Evolutionary conservation across 2,797 vertebrate genomes (phyloP).

Genomic region (Tachyglossus aculeatus): DNA sequence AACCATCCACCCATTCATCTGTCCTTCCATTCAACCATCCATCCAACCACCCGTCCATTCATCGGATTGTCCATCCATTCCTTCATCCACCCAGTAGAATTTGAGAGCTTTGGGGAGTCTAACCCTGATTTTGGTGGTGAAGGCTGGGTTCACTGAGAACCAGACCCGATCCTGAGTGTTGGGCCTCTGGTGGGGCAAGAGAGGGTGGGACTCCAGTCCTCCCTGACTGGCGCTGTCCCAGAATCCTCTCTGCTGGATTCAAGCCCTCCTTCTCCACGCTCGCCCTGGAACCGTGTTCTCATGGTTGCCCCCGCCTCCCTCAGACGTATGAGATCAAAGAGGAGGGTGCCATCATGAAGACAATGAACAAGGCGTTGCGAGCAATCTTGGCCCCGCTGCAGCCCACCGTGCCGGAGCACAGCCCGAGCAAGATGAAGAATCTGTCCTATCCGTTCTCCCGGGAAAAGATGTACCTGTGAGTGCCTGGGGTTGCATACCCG

Average conservation of each 20-base stretch:
- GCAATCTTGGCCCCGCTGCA: constrained; percentile 86
- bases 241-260: too few relatives aligned
- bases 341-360: constrained; percentile 80
- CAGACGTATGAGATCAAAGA: constrained; percentile 90
- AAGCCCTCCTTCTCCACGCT: background rate
- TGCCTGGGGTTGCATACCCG: constrained; percentile 44
- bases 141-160: background rate
- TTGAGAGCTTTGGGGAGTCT: too few relatives aligned
- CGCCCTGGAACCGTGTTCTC: background rate
- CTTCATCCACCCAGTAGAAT: background rate
- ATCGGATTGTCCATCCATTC: background rate
- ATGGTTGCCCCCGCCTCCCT: constrained; percentile 28
- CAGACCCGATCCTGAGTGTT: background rate
- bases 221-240: too few relatives aligned
- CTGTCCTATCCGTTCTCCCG: constrained; percentile 92
- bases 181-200: background rate
- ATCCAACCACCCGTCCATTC: background rate
- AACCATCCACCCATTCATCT: too few relatives aligned
- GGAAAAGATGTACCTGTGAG: constrained; percentile 96
- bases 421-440: constrained; percentile 79
- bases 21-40: background rate
- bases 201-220: too few relatives aligned
- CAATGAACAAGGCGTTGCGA: constrained; percentile 76
- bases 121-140: too few relatives aligned
- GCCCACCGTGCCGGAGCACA: constrained; percentile 83